phyloP scores from a whole-genome alignment of 2,113 vertebrate species.

The Tympanuchus pallidicinctus region DNA sequence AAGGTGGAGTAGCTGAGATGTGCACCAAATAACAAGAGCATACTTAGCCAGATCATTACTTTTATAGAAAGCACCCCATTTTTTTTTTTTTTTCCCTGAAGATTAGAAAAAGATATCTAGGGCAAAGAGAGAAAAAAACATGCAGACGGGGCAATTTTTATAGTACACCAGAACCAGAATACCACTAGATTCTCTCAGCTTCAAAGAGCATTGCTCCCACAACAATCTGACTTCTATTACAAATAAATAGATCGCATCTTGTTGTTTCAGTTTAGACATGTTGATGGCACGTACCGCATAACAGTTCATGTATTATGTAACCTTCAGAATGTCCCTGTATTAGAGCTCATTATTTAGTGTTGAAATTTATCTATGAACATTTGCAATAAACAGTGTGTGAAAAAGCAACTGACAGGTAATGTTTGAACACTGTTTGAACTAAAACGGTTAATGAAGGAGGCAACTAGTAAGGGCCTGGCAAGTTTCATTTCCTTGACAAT shows the following conservation, averaged over 20 bases:
- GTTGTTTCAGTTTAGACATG: not conserved
- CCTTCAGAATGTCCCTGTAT: not conserved
- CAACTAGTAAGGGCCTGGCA: not conserved
- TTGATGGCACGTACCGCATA: accelerated
- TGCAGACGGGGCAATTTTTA: not conserved
- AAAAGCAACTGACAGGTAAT: not conserved
- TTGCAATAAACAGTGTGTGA: not conserved
- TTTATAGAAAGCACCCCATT: conserved; percentile 12
- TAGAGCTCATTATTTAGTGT: not conserved
- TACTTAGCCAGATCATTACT: conserved; percentile 3
- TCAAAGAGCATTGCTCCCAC: not conserved
- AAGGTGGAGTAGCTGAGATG: not conserved
- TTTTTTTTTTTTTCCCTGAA: conserved; percentile 31
- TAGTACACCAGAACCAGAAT: not conserved
- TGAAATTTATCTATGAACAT: not conserved
- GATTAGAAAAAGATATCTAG: conserved; percentile 20
- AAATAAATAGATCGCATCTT: not conserved
- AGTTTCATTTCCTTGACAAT: not conserved
- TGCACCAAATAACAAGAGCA: not conserved
- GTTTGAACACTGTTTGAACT: not conserved
- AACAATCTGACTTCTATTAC: not conserved
- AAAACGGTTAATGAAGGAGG: not conserved
- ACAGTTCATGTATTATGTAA: not conserved
- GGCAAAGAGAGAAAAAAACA: not conserved
- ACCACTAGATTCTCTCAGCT: not conserved